Conservation (phyloP, 2,888 invertebrate species). For the Portevinia maculata region DNA sequence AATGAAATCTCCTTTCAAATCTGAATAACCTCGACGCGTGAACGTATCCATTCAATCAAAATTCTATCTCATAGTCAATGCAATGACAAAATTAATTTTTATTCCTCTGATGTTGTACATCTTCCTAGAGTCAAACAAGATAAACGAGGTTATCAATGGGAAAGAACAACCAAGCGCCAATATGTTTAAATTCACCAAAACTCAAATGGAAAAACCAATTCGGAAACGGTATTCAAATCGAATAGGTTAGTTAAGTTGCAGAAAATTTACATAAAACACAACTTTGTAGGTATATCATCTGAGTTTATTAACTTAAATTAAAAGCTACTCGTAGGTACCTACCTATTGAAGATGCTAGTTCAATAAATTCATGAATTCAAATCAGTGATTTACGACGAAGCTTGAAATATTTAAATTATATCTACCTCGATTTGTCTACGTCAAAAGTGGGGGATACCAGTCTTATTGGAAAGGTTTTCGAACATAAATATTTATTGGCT, state of each 20-base stretch:
- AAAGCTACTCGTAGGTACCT: background rate
- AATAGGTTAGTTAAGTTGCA: background rate
- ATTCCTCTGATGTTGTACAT: background rate
- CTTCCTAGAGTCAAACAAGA: background rate
- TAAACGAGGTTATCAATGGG: constrained; percentile 16
- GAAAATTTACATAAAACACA: background rate
- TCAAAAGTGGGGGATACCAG: background rate
- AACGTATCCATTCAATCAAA: constrained; percentile 30
- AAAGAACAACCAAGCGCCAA: constrained; percentile 21
- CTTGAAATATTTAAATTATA: background rate
- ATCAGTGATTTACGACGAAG: background rate
- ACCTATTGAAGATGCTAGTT: background rate
- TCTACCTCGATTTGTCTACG: background rate
- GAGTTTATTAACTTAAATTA: too few relatives aligned
- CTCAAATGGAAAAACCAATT: constrained; percentile 20
- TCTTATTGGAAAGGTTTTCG: background rate
- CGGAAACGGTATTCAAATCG: background rate
- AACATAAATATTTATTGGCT: background rate
- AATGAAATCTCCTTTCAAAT: background rate
- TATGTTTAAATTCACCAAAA: constrained; percentile 1
- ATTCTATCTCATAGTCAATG: constrained; percentile 17
- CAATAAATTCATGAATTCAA: background rate
- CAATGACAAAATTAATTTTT: constrained; percentile 20
- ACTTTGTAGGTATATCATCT: too few relatives aligned
- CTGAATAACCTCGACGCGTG: background rate